phyloP scores from a whole-genome alignment of 2,797 vertebrate genomes.

The Momotus momota region DNA sequence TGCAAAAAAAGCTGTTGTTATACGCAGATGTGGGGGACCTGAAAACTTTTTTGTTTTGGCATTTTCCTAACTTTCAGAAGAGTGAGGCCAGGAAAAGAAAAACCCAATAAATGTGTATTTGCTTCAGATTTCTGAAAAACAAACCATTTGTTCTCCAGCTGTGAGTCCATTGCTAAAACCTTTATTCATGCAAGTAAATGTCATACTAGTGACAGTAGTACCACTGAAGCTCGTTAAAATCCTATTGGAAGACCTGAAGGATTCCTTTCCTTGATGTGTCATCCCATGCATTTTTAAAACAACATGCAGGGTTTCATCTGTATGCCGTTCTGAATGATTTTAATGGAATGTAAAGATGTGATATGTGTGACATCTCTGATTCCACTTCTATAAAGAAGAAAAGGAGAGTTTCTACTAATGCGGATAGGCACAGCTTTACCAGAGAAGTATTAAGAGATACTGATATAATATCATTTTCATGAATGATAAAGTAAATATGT shows the following conservation, averaged over 20 bases:
- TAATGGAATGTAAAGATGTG: not conserved
- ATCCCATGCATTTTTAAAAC: slow-evolving; percentile 29
- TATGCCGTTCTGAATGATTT: not conserved
- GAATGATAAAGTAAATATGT: slow-evolving; percentile 63
- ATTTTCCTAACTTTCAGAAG: not conserved
- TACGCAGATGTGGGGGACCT: not conserved
- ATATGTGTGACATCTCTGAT: not conserved
- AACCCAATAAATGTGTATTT: not conserved
- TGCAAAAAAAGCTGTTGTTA: not conserved
- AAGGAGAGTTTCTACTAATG: not conserved
- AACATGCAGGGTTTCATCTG: not conserved
- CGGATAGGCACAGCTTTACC: slow-evolving; percentile 35
- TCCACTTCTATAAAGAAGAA: not conserved
- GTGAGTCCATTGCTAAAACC: not conserved
- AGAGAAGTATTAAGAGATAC: slow-evolving; percentile 56
- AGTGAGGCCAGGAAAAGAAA: not conserved
- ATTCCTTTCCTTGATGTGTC: slow-evolving; percentile 25
- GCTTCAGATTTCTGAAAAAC: not conserved
- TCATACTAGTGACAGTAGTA: not conserved
- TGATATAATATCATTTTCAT: slow-evolving; percentile 73
- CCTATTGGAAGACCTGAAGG: not conserved
- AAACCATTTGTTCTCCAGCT: not conserved
- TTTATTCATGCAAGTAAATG: slow-evolving; percentile 28
- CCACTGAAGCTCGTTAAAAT: not conserved
- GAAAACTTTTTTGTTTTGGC: not conserved